These are phyloP conservation scores for Cyanoramphus novaezelandiae DNA, from an alignment of 2,113 vertebrate genomes.

Conservation along the genomic window DNA sequence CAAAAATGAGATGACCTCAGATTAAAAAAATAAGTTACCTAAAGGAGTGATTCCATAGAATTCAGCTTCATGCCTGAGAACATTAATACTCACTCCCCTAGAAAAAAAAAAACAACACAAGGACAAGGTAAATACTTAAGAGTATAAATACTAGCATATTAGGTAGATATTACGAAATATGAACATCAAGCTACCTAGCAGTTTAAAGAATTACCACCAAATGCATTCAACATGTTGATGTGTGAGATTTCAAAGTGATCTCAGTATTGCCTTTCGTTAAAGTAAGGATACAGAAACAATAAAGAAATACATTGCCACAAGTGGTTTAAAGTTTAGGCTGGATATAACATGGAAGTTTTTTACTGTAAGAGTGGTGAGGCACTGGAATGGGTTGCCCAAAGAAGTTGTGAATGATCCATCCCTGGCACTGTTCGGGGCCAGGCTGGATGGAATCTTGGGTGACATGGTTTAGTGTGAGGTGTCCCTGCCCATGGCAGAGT, in stretches of 20 bases:
- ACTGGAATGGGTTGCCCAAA: neutral
- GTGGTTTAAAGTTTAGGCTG: neutral
- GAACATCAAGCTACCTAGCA: neutral
- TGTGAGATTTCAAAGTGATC: neutral
- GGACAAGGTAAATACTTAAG: neutral
- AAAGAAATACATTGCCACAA: neutral
- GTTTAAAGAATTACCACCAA: neutral
- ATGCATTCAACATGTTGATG: neutral
- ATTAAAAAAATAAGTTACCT: conserved; percentile 75
- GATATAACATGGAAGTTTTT: neutral
- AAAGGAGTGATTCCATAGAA: conserved; percentile 98
- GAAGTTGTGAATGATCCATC: too few relatives aligned
- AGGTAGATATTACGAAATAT: neutral
- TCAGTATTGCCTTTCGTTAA: neutral
- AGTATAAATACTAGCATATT: neutral
- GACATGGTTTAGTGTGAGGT: too few relatives aligned
- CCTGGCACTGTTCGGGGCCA: too few relatives aligned
- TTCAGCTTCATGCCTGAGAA: conserved; percentile 96
- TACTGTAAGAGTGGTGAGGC: neutral
- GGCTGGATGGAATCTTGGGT: too few relatives aligned
- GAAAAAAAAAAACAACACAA: neutral
- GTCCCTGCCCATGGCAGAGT: neutral
- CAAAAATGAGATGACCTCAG: neutral
- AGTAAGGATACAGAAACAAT: neutral
- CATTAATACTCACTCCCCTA: conserved; percentile 94